Base-by-base conservation (phyloP, 2,797 vertebrate genomes). In the Amphiprion clarkii region DNA sequence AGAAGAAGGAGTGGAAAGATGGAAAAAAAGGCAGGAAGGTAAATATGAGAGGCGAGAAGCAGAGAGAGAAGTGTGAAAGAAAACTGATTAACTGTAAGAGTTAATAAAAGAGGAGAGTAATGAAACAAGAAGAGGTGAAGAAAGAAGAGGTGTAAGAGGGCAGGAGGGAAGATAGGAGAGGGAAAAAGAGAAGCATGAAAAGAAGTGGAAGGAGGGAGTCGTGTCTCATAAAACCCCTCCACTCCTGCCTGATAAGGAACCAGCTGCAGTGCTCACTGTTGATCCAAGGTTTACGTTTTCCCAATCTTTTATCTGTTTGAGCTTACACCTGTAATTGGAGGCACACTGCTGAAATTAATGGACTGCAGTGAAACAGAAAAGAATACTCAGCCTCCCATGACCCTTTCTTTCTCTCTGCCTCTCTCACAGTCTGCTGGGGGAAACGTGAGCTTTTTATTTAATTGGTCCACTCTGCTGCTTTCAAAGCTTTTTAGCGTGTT, bases 361-460 rank as follows among this genome's bases (percentile, higher is more conserved):
- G 2, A 42, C 25, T 51, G 44, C 13, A 33, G 17, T 55, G 12
- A 63, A 69, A 66, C 2, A 9, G 58, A 12, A 12, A 25, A 13
- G 31, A 69, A 66, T 6, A 27, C 48, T 33, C 6, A 64, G 55
- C 49, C 42, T 23, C 10, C 31, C n/a, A 2, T 52, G 49, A 51
- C 27, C 62, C 23, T n/a, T 36, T 36, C 3, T 51, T 11, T 64
- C 31, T 49, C 6, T 31, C 48, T 72, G 66, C 76, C 56, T 63
- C 16, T 62, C 25, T 57, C 21, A 21, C 48, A 31, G 2, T 64
- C 23, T 0, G 2, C 62, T 23, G 5, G 54, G 46, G 17, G 49
- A 56, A 57, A 71, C 3, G 54, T 57, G 39, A 60, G 84, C 78
- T 87, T 85, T 78, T 83, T 53, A 82, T 74, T 67, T 71, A 60